Base-by-base conservation (phyloP, 2,797 vertebrate species). In the Apogon hyalosoma region DNA sequence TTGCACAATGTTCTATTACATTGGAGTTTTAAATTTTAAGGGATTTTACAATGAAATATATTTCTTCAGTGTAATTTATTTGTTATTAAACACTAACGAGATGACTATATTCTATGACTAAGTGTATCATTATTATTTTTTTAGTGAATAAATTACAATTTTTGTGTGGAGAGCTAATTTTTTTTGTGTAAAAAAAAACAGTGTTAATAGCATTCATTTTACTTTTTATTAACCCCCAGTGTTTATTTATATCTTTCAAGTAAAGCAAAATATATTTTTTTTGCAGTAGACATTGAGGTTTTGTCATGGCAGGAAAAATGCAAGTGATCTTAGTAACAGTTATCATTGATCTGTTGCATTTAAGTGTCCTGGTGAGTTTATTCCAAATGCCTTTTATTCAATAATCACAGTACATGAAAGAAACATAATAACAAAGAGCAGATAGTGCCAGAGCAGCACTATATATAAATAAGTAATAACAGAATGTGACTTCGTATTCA, bases 1-100 rank as follows among this genome's bases (percentile, higher is more conserved):
- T 28, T 51, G 1, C 7, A 60, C 67, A 12, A 1, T 14, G 57
- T 54, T 33, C 51, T 48, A 16, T 42, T 0, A 47, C 50, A 33
- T 14, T 11, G n/a, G 51, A 52, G 57, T 42, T n/a, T 19, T 4
- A 36, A 15, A 54, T 54, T 49, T 45, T 1, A 16, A 46, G 19
- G 2, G 38, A 7, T 68, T 47, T 66, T 58, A 9, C 42, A 39
- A 42, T 69, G 16, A 49, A 28, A 4, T 16, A 4, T 21, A n/a
- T 56, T n/a, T 45, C 1, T 8, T 13, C 13, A 9, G 11, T 56
- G 11, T 21, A 16, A 58, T 2, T 61, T 49, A 21, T 54, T 68
- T 19, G 11, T 60, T 48, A 33, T 36, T 36, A 50, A 49, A 40
- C 11, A 16, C 3, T 41, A 5, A 10, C 2, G 11, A 36, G 11